A percentile compares a stretch with the other conserved stretches of the same genome.
These are phyloP conservation scores for Papilio protenor DNA, from an alignment of 2,888 invertebrate genomes.

Conservation along the genomic window DNA sequence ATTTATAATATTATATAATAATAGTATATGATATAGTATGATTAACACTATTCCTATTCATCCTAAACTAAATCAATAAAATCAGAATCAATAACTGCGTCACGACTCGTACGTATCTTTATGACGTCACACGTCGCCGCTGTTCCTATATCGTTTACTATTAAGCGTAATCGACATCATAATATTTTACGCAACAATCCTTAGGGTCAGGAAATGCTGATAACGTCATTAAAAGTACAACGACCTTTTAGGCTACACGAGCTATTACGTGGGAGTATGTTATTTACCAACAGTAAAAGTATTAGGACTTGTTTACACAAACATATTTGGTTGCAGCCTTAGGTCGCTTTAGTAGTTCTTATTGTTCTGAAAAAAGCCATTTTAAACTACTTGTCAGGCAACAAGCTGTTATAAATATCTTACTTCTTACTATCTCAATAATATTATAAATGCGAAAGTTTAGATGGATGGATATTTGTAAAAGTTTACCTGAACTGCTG, in stretches of 20 bases:
- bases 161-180: conserved; percentile 37
- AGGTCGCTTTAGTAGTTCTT: too few relatives aligned
- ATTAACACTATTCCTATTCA: not conserved
- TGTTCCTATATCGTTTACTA: conserved; percentile 31
- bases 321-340: not conserved
- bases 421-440: too few relatives aligned
- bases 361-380: too few relatives aligned
- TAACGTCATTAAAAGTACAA: conserved; percentile 32
- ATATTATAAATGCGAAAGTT: too few relatives aligned
- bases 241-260: conserved; percentile 18
- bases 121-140: conserved; percentile 36
- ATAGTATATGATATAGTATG: too few relatives aligned
- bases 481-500: too few relatives aligned
- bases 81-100: conserved; percentile 4
- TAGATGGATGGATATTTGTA: too few relatives aligned
- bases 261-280: not conserved
- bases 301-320: not conserved
- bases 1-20: too few relatives aligned
- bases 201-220: conserved; percentile 31
- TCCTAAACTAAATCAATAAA: not conserved
- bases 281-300: not conserved
- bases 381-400: too few relatives aligned
- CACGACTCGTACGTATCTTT: not conserved
- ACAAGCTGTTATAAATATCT: too few relatives aligned
- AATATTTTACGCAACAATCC: conserved; percentile 42